A percentile compares a stretch with the other conserved stretches of the same genome.
phyloP scores from a whole-genome alignment of 2,888 invertebrate genomes.

The Glaucopsyche alexis region DNA sequence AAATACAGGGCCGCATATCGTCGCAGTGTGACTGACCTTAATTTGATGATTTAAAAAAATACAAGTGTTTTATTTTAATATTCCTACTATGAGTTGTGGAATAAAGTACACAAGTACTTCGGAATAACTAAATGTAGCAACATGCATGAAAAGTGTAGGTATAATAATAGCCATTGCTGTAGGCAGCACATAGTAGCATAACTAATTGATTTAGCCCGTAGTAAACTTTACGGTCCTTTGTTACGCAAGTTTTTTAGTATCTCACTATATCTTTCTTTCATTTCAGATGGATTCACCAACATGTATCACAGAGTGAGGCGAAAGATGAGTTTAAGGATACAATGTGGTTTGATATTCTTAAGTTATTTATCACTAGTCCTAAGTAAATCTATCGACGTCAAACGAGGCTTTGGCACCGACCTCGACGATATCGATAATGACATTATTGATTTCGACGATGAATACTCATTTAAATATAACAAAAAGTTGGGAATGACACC shows the following conservation, averaged over 20 bases:
- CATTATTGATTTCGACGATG: slow-evolving; percentile 70
- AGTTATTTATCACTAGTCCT: slow-evolving; percentile 44
- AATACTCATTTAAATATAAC: slow-evolving; percentile 60
- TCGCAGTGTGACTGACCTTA: no score
- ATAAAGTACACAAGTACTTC: background rate
- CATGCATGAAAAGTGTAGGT: background rate
- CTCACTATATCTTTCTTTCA: slow-evolving; percentile 39
- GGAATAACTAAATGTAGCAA: background rate
- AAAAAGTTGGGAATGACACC: slow-evolving; percentile 58
- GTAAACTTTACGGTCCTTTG: background rate
- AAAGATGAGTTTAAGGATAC: slow-evolving; percentile 58
- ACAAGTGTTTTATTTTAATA: no score
- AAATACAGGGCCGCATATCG: no score
- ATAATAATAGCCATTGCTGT: background rate
- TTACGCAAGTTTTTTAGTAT: background rate
- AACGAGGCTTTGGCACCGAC: slow-evolving; percentile 42
- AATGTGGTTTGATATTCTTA: slow-evolving; percentile 57
- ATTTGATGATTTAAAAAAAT: no score
- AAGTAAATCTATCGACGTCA: slow-evolving; percentile 52
- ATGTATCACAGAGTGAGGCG: slow-evolving; percentile 64
- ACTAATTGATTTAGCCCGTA: background rate
- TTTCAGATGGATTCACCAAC: slow-evolving; percentile 63
- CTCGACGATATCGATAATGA: slow-evolving; percentile 61
- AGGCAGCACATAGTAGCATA: background rate
- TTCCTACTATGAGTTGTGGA: background rate